These are phyloP conservation scores for Lasiurus cinereus DNA, from an alignment of 2,113 vertebrate genomes.

Conservation along the genomic window DNA sequence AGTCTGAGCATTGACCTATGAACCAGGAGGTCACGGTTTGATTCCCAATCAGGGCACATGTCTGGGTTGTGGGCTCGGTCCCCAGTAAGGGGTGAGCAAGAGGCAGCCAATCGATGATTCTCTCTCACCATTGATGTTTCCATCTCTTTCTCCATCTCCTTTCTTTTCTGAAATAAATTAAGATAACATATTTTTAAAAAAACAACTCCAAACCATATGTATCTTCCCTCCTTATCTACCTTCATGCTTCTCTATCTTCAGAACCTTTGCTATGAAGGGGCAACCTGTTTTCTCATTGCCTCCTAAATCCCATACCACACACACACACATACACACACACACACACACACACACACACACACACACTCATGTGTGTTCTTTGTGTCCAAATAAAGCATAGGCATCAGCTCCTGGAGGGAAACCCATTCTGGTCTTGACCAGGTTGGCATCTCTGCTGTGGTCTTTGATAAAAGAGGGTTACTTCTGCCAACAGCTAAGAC, in stretches of 20 bases:
- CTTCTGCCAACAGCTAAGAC: background rate
- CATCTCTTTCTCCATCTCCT: too few species aligned
- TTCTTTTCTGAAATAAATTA: too few species aligned
- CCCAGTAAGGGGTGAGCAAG: too few species aligned
- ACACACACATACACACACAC: background rate
- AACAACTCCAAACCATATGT: background rate
- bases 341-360: background rate
- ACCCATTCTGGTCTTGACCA: background rate
- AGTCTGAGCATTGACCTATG: too few species aligned
- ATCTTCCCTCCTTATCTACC: background rate
- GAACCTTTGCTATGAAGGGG: background rate
- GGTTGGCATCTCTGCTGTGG: background rate
- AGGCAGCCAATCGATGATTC: too few species aligned
- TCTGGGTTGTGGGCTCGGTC: too few species aligned
- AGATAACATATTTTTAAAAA: too few species aligned
- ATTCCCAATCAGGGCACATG: too few species aligned
- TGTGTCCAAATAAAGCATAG: background rate
- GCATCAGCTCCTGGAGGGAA: background rate
- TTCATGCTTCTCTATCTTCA: background rate
- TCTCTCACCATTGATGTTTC: too few species aligned
- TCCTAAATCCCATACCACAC: background rate
- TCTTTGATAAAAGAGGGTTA: constrained; percentile 7
- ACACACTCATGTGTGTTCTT: background rate
- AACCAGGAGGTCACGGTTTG: too few species aligned
- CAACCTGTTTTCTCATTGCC: background rate